These are phyloP conservation scores for Drosophila lacteicornis DNA, from an alignment of 1,140 invertebrate species.

Conservation along the genomic window DNA sequence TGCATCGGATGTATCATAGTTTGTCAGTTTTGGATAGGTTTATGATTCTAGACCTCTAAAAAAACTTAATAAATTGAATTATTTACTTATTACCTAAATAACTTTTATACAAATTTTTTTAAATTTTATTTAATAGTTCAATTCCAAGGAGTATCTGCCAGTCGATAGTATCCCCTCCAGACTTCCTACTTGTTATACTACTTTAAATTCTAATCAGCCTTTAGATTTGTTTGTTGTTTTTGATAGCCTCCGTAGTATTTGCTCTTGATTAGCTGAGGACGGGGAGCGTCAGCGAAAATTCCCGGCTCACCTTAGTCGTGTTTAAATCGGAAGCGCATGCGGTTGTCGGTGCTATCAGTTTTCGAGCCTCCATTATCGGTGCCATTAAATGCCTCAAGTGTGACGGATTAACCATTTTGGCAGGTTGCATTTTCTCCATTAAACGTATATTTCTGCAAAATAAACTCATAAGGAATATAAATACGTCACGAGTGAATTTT, in stretches of 20 bases:
- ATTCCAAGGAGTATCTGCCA: background rate
- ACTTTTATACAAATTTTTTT: no score
- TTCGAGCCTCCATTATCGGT: conserved; percentile 3
- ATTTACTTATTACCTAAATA: no score
- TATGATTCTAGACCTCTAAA: no score
- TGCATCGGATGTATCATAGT: no score
- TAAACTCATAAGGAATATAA: background rate
- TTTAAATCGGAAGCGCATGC: conserved; percentile 54
- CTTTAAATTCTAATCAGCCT: conserved; percentile 76
- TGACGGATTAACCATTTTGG: background rate
- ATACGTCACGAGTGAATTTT: background rate
- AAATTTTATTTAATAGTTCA: no score
- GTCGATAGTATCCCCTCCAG: background rate
- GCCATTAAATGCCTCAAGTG: background rate
- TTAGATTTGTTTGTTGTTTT: conserved; percentile 62
- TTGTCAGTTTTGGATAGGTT: no score
- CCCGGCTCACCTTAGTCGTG: conserved; percentile 57
- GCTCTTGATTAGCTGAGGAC: conserved; percentile 66
- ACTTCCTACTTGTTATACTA: conserved; percentile 31
- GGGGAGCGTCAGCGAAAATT: conserved; percentile 6
- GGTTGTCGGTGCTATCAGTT: conserved; percentile 41
- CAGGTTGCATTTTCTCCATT: background rate
- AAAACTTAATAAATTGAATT: no score
- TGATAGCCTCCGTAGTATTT: conserved; percentile 76
- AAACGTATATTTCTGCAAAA: background rate